Evolutionary conservation across 1,140 invertebrate genomes (phyloP), one percentile per base, ranked within the genome.

Genomic region (Thrips palmi): DNA sequence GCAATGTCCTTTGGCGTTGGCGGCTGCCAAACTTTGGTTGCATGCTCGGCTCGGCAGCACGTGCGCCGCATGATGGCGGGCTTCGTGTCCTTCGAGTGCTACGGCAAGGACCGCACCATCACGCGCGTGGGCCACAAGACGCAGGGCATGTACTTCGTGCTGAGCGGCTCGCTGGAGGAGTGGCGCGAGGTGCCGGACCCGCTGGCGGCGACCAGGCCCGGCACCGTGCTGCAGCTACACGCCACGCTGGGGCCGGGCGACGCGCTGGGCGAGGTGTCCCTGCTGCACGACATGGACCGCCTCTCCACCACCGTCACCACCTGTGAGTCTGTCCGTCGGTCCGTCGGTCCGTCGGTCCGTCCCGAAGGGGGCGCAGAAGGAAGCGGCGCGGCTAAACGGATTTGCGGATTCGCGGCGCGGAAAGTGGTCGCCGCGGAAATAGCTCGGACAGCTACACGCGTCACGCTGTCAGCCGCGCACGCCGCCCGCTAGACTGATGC

Each of bases 201-300:
- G 8, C 28, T 39, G 27, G 30, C 32, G 28, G 27, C 12, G 5
- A 31, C 6, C 19, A 12, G 33, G 23, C 17, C 33, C 33, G 6
- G 21, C 7, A 8, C 25, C 12, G 20, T 29, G 23, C 17, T 18
- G 3, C 28, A 39, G 19, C 20, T 25, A 14, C 30, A 25, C n/a
- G 54, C 51, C 8, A 46, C 25, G 1, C 47, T 58, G 35, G 42
- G 43, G 20, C 14, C 57, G 1, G 70, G 70, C 0, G 65, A 68
- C 33, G 65, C 68, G 55, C 71, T 74, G 45, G 71, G 70, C 0
- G 68, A 72, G 47, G 60, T 71, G 12, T 65, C 67, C n/a, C 47
- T 74, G 15, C 47, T 74, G 15, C 68, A 73, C 40, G 57, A 59
- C 10, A 60, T 70, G 33, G 56, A 58, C 10, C 60, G 71, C 45